phyloP scores from a whole-genome alignment of 2,797 vertebrate species.

The Girardinus metallicus region DNA sequence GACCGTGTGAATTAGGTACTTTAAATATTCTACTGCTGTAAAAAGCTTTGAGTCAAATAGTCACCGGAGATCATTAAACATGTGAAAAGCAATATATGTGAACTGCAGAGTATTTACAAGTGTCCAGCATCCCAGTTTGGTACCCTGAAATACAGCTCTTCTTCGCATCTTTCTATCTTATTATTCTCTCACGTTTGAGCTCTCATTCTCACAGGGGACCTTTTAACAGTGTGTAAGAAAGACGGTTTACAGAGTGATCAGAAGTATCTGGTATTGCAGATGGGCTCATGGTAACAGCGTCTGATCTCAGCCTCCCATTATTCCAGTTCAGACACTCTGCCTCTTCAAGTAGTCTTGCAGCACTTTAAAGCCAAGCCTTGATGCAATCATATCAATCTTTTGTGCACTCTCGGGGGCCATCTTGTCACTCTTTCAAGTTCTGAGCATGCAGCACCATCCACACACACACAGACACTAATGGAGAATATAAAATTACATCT shows the following conservation, averaged over 20 bases:
- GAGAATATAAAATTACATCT: conserved; percentile 60
- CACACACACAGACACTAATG: conserved; percentile 28
- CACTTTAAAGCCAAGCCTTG: conserved; percentile 71
- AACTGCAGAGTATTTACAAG: conserved; percentile 52
- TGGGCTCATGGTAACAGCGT: conserved; percentile 64
- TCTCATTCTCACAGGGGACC: conserved; percentile 33
- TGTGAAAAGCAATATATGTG: conserved; percentile 15
- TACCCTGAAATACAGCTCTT: conserved; percentile 46
- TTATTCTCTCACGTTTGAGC: conserved; percentile 33
- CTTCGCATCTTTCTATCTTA: conserved; percentile 47
- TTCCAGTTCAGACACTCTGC: conserved; percentile 64
- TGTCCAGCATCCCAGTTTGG: conserved; percentile 40
- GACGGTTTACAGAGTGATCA: conserved; percentile 60
- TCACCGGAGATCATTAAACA: conserved; percentile 6
- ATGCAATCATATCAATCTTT: conserved; percentile 67
- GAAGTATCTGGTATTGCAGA: conserved; percentile 60
- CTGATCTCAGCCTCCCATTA: conserved; percentile 74
- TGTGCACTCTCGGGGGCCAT: conserved; percentile 56
- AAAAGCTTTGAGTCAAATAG: neutral
- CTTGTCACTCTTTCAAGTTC: conserved; percentile 62
- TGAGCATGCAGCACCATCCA: conserved; percentile 55
- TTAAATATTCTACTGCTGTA: neutral
- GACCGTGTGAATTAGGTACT: neutral
- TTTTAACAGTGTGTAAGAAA: conserved; percentile 54
- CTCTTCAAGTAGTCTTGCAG: conserved; percentile 67